Evolutionary conservation across 2,797 vertebrate species (phyloP).

Genomic region (Pristis pectinata): DNA sequence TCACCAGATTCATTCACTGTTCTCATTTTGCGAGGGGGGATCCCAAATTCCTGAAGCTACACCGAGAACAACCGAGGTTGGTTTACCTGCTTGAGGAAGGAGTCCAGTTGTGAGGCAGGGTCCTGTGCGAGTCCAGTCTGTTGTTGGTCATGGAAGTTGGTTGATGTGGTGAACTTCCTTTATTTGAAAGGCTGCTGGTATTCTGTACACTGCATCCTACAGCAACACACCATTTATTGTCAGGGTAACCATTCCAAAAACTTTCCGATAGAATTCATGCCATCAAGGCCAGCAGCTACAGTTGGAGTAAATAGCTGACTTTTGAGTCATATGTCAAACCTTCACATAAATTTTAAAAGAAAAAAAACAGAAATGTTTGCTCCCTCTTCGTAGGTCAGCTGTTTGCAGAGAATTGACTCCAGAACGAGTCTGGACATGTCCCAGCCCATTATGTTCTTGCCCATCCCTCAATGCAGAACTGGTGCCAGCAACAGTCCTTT

Average conservation of each 20-base stretch:
- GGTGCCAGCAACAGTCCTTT: background rate
- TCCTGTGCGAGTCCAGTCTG: background rate
- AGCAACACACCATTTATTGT: conserved; percentile 17
- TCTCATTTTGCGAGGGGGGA: background rate
- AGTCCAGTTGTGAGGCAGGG: background rate
- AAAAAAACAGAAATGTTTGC: background rate
- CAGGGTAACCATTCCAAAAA: background rate
- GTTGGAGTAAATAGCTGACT: background rate
- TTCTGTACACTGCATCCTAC: background rate
- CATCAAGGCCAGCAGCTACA: background rate
- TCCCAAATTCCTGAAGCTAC: background rate
- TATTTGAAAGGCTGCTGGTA: background rate
- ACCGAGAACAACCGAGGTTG: background rate
- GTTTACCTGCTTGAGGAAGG: conserved; percentile 15
- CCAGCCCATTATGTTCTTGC: background rate
- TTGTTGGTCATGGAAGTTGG: background rate
- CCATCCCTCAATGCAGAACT: background rate
- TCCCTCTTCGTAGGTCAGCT: no score
- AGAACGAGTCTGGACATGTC: background rate
- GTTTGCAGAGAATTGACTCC: background rate
- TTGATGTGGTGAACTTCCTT: background rate
- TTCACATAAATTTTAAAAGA: background rate
- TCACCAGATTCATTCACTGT: conserved; percentile 8
- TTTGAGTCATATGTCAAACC: background rate
- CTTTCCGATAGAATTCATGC: background rate